These are phyloP conservation scores for Drosophila nasuta DNA, from an alignment of 1,140 invertebrate species.

Conservation along the genomic window DNA sequence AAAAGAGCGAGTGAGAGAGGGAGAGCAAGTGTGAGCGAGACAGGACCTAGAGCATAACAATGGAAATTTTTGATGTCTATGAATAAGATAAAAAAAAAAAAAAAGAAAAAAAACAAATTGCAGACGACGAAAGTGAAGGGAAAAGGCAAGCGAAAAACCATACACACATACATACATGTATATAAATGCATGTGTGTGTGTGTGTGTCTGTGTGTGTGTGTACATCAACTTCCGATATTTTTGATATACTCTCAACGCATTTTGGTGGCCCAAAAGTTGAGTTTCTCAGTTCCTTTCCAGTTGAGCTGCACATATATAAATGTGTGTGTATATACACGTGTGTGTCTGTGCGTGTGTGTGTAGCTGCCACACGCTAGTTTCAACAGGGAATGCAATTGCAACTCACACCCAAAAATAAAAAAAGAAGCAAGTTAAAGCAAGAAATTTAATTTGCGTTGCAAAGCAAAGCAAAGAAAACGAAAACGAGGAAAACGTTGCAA, in stretches of 20 bases:
- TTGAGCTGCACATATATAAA: slow-evolving; percentile 14
- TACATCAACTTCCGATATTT: slow-evolving; percentile 16
- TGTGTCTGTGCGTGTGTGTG: no score
- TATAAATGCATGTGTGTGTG: neutral
- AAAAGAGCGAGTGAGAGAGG: neutral
- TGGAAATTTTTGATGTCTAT: slow-evolving; percentile 27
- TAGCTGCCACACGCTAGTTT: neutral
- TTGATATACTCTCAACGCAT: slow-evolving; percentile 14
- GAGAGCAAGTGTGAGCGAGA: neutral
- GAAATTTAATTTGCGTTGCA: no score
- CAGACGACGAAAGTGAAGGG: slow-evolving; percentile 20
- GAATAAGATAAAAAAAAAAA: slow-evolving; percentile 24
- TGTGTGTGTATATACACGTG: neutral
- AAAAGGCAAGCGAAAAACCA: slow-evolving; percentile 11
- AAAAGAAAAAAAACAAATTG: neutral
- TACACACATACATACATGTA: neutral
- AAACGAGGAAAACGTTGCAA: neutral
- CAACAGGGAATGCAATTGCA: no score
- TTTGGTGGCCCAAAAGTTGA: slow-evolving; percentile 21
- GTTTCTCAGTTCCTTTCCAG: slow-evolving; percentile 12
- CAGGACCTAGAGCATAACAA: slow-evolving; percentile 1
- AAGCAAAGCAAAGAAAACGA: neutral
- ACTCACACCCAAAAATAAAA: no score
- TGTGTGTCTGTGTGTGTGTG: slow-evolving; percentile 2
- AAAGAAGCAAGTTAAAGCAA: no score